phyloP scores from a whole-genome alignment of 2,888 invertebrate genomes.

The Ophion obscuratus region DNA sequence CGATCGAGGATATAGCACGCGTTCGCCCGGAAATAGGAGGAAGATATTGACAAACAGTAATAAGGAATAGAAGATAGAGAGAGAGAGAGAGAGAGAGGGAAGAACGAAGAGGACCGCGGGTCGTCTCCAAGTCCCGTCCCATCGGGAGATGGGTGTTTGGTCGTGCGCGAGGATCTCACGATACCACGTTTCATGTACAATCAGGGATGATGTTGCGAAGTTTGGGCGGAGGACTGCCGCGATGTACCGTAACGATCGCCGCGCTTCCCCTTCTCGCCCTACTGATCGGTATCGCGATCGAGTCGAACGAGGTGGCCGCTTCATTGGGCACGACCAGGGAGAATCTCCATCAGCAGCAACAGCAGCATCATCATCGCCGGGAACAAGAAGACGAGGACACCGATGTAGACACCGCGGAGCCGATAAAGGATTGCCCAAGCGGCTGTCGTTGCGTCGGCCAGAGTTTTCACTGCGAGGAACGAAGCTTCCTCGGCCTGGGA shows the following conservation, averaged over 20 bases:
- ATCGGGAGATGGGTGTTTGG: slow-evolving; percentile 69
- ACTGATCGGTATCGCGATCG: slow-evolving; percentile 68
- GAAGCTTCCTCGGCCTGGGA: slow-evolving; percentile 73
- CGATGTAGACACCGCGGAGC: slow-evolving; percentile 75
- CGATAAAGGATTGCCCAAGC: slow-evolving; percentile 78
- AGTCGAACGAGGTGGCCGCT: slow-evolving; percentile 50
- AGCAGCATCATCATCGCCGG: slow-evolving; percentile 76
- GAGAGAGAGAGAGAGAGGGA: not conserved
- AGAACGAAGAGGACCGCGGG: not conserved
- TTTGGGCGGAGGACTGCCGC: slow-evolving; percentile 72
- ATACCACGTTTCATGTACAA: slow-evolving; percentile 76
- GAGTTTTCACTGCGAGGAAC: slow-evolving; percentile 78
- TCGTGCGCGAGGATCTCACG: slow-evolving; percentile 60
- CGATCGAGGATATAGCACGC: too few relatives aligned
- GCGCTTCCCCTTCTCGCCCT: slow-evolving; percentile 63
- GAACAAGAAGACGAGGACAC: slow-evolving; percentile 71
- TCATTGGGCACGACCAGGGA: slow-evolving; percentile 54
- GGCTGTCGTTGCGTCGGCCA: slow-evolving; percentile 81
- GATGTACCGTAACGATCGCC: slow-evolving; percentile 66
- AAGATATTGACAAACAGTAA: not conserved
- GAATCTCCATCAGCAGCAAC: slow-evolving; percentile 73
- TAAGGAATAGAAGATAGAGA: not conserved
- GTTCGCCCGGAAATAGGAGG: not conserved
- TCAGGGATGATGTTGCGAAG: slow-evolving; percentile 64
- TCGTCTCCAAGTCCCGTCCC: slow-evolving; percentile 9